These are phyloP conservation scores for Lasioglossum zephyrum DNA, from an alignment of 2,888 invertebrate species.

Conservation along the genomic window DNA sequence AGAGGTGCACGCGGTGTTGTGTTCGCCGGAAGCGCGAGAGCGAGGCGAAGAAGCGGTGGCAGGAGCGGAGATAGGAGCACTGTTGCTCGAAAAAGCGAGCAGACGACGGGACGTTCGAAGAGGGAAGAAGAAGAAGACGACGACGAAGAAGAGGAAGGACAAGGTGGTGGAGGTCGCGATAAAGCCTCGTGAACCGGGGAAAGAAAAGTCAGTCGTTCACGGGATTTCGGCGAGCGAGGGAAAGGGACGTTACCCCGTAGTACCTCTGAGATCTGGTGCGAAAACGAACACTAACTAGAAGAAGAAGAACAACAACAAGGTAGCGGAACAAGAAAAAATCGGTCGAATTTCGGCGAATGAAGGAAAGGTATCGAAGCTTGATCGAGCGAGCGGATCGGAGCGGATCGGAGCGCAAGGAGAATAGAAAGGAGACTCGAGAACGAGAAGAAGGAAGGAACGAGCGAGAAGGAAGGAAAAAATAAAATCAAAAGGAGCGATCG, in stretches of 20 bases:
- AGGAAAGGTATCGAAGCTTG: too few relatives aligned
- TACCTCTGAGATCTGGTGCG: too few relatives aligned
- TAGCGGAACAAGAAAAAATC: too few relatives aligned
- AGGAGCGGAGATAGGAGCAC: slow-evolving; percentile 14
- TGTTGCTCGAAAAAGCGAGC: slow-evolving; percentile 34
- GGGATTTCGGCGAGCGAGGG: slow-evolving; percentile 72
- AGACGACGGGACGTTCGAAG: neutral
- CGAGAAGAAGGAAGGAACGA: neutral
- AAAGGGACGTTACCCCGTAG: slow-evolving; percentile 53
- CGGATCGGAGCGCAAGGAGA: neutral
- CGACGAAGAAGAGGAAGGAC: neutral
- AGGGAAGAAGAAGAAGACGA: neutral
- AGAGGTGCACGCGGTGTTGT: slow-evolving; percentile 30
- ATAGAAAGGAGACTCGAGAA: slow-evolving; percentile 28
- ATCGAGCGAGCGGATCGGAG: neutral
- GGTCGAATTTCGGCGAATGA: neutral
- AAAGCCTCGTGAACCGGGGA: slow-evolving; percentile 51
- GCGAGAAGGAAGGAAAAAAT: slow-evolving; percentile 34
- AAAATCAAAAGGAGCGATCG: slow-evolving; percentile 70
- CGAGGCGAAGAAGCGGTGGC: slow-evolving; percentile 29
- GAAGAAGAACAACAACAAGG: too few relatives aligned
- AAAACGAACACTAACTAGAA: too few relatives aligned
- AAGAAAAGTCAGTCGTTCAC: slow-evolving; percentile 60
- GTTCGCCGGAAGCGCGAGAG: slow-evolving; percentile 31
- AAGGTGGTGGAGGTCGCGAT: slow-evolving; percentile 7